Conservation (phyloP, 2,888 invertebrate genomes). For the Malthinus seriepunctatus region DNA sequence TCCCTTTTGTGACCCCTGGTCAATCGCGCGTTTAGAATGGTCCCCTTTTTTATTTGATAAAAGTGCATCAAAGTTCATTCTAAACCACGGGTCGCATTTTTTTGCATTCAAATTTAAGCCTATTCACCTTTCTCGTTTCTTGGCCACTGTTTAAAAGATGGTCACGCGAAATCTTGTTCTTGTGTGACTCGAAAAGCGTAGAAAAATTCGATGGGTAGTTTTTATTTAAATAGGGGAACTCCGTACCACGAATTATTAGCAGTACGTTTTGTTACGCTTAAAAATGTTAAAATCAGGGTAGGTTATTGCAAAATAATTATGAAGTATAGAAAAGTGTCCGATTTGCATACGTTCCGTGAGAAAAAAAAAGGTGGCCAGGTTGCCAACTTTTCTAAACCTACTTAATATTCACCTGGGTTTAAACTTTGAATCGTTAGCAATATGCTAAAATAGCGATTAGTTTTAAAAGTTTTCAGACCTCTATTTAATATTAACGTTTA, state of each 20-base stretch:
- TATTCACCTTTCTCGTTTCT: slow-evolving; percentile 20
- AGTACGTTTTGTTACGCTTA: background rate
- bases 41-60: background rate
- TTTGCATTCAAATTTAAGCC: slow-evolving; percentile 29
- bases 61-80: slow-evolving; percentile 9
- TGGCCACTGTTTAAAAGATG: slow-evolving; percentile 14
- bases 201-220: slow-evolving; percentile 18
- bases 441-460: slow-evolving; percentile 28
- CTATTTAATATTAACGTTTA: slow-evolving; percentile 14
- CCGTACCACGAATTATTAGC: slow-evolving; percentile 19
- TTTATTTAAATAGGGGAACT: slow-evolving; percentile 21
- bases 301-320: slow-evolving; percentile 24
- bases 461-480: slow-evolving; percentile 15
- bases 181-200: slow-evolving; percentile 10
- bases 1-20: slow-evolving; percentile 25
- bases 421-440: slow-evolving; percentile 26
- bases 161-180: slow-evolving; percentile 8
- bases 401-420: slow-evolving; percentile 26
- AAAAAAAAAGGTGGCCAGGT: slow-evolving; percentile 25
- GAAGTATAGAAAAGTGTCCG: slow-evolving; percentile 14
- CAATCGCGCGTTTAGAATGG: slow-evolving; percentile 15
- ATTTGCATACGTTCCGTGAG: slow-evolving; percentile 25
- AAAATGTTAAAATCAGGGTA: background rate
- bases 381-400: slow-evolving; percentile 17
- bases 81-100: slow-evolving; percentile 20